Percentiles rank a stretch among this genome's conserved stretches.
Evolutionary conservation across 2,797 vertebrate genomes (phyloP).

Genomic region (Echeneis naucrates): DNA sequence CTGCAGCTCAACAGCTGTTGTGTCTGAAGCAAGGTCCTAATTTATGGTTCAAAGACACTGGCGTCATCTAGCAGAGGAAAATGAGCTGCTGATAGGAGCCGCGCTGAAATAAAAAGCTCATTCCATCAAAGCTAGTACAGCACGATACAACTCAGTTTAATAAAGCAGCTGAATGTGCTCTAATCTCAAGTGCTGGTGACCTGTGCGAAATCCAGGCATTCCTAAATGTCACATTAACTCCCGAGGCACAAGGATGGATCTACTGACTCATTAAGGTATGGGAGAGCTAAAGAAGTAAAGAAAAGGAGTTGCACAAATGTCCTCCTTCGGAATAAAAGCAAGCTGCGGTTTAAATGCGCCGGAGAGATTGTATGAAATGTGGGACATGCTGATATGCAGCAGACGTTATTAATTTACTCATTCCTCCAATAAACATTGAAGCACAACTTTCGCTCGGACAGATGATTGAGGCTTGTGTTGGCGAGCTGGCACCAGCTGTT

Average conservation of each 20-base stretch:
- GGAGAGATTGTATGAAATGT: background rate
- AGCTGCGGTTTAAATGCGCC: background rate
- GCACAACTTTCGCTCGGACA: background rate
- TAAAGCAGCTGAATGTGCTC: slow-evolving; percentile 60
- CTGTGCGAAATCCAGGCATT: slow-evolving; percentile 52
- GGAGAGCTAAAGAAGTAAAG: background rate
- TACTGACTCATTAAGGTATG: slow-evolving; percentile 20
- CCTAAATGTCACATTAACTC: slow-evolving; percentile 69
- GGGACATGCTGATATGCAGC: background rate
- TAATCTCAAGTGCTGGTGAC: slow-evolving; percentile 53
- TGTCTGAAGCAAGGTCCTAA: slow-evolving; percentile 66
- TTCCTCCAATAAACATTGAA: background rate
- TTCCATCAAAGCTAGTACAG: slow-evolving; percentile 67
- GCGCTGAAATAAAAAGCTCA: slow-evolving; percentile 55
- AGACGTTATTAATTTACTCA: background rate
- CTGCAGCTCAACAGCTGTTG: slow-evolving; percentile 72
- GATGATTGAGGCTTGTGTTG: background rate
- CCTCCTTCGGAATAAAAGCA: slow-evolving; percentile 12
- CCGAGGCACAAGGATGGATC: slow-evolving; percentile 33
- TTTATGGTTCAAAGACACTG: slow-evolving; percentile 74
- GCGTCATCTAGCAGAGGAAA: slow-evolving; percentile 62
- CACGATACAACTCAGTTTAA: slow-evolving; percentile 64
- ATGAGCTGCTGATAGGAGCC: slow-evolving; percentile 66
- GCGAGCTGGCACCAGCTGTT: background rate
- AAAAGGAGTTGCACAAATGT: slow-evolving; percentile 28